Base-by-base conservation (phyloP, 2,797 vertebrate genomes). In the Thunnus albacares region DNA sequence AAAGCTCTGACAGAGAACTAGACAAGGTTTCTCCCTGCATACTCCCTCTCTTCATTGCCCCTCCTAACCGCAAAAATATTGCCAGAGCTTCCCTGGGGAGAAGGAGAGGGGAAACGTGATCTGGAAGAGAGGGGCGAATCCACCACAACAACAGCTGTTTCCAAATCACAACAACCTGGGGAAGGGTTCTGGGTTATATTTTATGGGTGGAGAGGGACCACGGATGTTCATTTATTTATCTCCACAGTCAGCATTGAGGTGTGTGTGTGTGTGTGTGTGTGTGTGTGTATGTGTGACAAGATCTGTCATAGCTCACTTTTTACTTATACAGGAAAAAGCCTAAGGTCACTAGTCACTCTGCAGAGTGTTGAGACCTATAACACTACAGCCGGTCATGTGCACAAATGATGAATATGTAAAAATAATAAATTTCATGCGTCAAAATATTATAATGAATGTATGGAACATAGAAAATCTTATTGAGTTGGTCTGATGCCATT, bases 91-190 rank as follows among this genome's bases (percentile, higher is more conserved):
- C 95, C 93, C 91, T 5, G 43, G 94, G 92, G 94, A 91, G 84
- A 63, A 64, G 73, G 78, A 90, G 80, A 88, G 87, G 87, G 91
- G 93, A 91, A 94, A 94, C 88, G 89, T 94, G 94, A 93, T 94
- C 89, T 92, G 93, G 93, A 95, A 94, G 93, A 93, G 89, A 93
- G 88, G 89, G 91, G 89, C 83, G 70, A 93, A 93, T 94, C 90
- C 90, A 94, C 91, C 92, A 94, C 92, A 95, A 95, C 94, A 96
- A 95, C 95, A 96, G 94, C 94, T 95, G 95, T 94, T 95, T 95
- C 92, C 92, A 94, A 94, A 95, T 95, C 92, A 94, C 92, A 94
- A 93, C 93, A 94, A 94, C 93, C 92, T 93, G 87, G 93, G 93
- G 93, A 94, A 90, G 90, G 91, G 90, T 93, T 93, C 88, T 90